Evolutionary conservation across 2,888 invertebrate genomes (phyloP), one percentile per base, ranked within the genome.

Genomic region (Tuta absoluta): DNA sequence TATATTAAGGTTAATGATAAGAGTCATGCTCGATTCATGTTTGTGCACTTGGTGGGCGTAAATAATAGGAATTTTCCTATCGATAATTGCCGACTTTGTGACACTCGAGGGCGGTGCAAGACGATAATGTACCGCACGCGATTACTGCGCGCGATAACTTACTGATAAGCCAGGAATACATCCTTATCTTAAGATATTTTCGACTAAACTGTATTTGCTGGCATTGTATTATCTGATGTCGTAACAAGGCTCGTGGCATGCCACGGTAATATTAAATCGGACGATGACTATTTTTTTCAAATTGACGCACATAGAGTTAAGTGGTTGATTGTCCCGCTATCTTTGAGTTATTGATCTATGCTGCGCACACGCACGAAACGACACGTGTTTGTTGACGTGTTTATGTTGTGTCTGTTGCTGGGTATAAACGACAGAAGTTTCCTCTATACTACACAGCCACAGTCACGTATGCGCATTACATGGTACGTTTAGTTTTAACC

Each of bases 1-100:
- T 68, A 65, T 74, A 85, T 85, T 81, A 77, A 81, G 90, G 90
- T 82, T 88, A 87, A 86, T 75, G 79, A 76, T 70, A 71, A 67
- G 64, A 71, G 78, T 81, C 79, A 75, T 83, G 75, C 79, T 72
- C 71, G 69, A 73, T 71, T 72, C 74, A 77, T 71, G 72, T 76
- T 79, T 79, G 80, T 79, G 81, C 72, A 83, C 77, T 81, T 71
- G 73, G 56, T 74, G 74, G 75, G 74, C 72, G 72, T 81, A 84
- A 33, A 83, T 85, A 79, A 82, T 83, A 81, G 91, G 90, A 91
- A 91, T 85, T 85, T 91, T 91, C 91, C 91, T 85, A 88, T 82
- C 80, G 80, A 81, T 84, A 81, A 79, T 75, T 76, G 76, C 70
- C 76, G 73, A 72, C 77, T 79, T 81, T 80, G 74, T 71, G 72